Conservation (phyloP, 1,140 invertebrate genomes). For the Sminthurinus signatus region DNA sequence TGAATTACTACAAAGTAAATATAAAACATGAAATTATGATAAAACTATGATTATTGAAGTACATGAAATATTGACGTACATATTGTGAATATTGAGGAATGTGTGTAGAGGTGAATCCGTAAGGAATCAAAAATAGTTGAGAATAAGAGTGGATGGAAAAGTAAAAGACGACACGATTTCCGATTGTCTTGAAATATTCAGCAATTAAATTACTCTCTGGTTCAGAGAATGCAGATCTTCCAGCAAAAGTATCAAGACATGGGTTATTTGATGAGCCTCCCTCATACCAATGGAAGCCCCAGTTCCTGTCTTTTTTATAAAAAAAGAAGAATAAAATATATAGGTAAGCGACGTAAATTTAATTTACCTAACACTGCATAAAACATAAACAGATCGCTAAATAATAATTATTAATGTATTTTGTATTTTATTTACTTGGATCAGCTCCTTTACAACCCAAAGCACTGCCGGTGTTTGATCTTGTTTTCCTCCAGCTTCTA, state of each 20-base stretch:
- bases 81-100: slow-evolving; percentile 53
- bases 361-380: too few species aligned
- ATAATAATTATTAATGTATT: too few species aligned
- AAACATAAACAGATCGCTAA: too few species aligned
- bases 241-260: slow-evolving; percentile 48
- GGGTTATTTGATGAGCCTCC: slow-evolving; percentile 18
- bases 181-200: slow-evolving; percentile 54
- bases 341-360: too few species aligned
- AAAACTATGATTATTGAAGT: background rate
- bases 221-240: slow-evolving; percentile 18
- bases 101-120: slow-evolving; percentile 48
- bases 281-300: slow-evolving; percentile 18
- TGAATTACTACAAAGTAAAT: too few species aligned
- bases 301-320: too few species aligned
- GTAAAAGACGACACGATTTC: slow-evolving; percentile 59
- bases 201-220: slow-evolving; percentile 48
- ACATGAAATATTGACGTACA: slow-evolving; percentile 45
- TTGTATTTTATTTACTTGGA: too few species aligned
- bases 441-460: slow-evolving; percentile 18
- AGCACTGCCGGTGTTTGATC: slow-evolving; percentile 47
- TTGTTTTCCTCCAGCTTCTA: slow-evolving; percentile 12
- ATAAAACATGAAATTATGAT: background rate
- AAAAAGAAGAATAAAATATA: too few species aligned
- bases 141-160: slow-evolving; percentile 81
- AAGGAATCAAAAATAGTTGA: slow-evolving; percentile 58